Base-by-base conservation (phyloP, 2,113 vertebrate genomes). In the Suncus etruscus region DNA sequence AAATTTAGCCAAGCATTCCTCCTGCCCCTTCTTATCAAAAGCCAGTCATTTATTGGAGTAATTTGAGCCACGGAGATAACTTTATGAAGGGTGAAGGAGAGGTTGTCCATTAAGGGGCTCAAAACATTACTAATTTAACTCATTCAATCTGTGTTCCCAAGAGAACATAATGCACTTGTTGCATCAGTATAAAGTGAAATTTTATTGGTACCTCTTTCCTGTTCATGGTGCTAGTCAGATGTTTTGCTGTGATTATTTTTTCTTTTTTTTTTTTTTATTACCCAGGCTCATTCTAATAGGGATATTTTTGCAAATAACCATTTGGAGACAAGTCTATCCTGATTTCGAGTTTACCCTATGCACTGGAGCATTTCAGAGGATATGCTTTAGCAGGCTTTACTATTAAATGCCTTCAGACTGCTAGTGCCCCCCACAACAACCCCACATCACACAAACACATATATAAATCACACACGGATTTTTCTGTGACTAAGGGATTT, bases 351-450 rank as follows among this genome's bases (percentile, higher is more conserved):
- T 48, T 66, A 51, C 66, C 73, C 45, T 58, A 48, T 89, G 45
- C 51, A 83, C 70, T 54, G 73, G 51, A 74, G 86, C 54, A 84
- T 78, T 84, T 94, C 39, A 87, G n/a, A 78, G 27, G 85, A 7
- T 81, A 84, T 80, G 86, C 80, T 58, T 39, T 51, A 87, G 66
- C 76, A 83, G 66, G 8, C 78, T 63, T 74, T 83, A 69, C 80
- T 85, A 85, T 70, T 78, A 92, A 87, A 86, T 89, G 25, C 24
- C 61, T 94, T 89, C 75, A 79, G 75, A 91, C n/a, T 72, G 31
- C 11, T 72, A 31, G 47, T 48, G 11, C 68, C 11, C 65, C 84
- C 32, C 48, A 11, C 87, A 68, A 83, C 20, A 88, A 31, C 5
- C 4, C 22, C 14, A 8, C 0, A n/a, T 48, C 45, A 27, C 7